Evolutionary conservation across 2,888 invertebrate genomes (phyloP).

Genomic region (Isotomurus palustris): DNA sequence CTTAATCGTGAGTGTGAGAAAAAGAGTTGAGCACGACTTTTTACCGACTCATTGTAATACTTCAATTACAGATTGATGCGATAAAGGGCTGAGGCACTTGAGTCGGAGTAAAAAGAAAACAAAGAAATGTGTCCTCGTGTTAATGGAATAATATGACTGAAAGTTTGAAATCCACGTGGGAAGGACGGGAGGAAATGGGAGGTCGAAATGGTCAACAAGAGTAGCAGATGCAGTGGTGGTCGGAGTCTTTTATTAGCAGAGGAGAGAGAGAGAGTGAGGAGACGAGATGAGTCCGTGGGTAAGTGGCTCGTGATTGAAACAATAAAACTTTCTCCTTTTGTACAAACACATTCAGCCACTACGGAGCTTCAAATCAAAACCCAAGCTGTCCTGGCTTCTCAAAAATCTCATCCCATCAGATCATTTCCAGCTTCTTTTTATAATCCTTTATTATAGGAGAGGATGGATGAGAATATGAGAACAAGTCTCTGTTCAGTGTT

Average conservation of each 20-base stretch:
- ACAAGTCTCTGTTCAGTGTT: neutral
- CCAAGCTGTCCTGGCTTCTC: neutral
- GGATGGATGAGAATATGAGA: too few species aligned
- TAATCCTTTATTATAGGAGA: slow-evolving; percentile 7
- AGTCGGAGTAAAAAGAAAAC: too few species aligned
- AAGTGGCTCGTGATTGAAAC: slow-evolving; percentile 44
- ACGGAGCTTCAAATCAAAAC: too few species aligned
- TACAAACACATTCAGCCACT: slow-evolving; percentile 5
- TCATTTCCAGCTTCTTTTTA: slow-evolving; percentile 11
- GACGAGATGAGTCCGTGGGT: neutral
- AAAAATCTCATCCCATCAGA: slow-evolving; percentile 3
- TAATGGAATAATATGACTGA: too few species aligned
- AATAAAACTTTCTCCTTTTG: slow-evolving; percentile 40
- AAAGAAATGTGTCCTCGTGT: too few species aligned
- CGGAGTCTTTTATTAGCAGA: too few species aligned
- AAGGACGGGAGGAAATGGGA: slow-evolving; percentile 13
- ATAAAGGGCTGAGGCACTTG: too few species aligned
- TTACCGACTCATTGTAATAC: too few species aligned
- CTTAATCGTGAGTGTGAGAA: too few species aligned
- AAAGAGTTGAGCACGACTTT: too few species aligned
- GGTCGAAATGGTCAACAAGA: slow-evolving; percentile 36
- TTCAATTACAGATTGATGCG: too few species aligned
- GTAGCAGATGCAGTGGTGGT: slow-evolving; percentile 30
- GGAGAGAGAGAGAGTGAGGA: slow-evolving; percentile 11
- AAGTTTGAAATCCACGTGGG: neutral